Base-by-base conservation (phyloP, 2,888 invertebrate genomes). In the Allolobophora icterica region DNA sequence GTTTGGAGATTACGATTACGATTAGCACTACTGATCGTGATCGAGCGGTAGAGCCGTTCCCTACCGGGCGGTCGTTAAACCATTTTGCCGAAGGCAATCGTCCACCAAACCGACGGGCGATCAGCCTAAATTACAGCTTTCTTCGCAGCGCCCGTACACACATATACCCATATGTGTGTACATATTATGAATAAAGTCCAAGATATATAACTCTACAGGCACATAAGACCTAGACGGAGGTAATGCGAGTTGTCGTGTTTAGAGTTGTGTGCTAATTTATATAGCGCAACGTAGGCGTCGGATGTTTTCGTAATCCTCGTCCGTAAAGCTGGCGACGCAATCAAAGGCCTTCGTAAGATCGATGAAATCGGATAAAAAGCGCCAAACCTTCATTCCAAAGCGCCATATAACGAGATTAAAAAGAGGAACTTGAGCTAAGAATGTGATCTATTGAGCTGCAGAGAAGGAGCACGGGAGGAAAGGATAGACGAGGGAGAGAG, bases 341-440 rank as follows among this genome's bases (percentile, higher is more conserved):
- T 71, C 30, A 30, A n/a, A 71, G n/a, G 71, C 71, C 30, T 71
- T 71, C 71, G 71, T 71, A 71, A 71, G 71, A 71, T 71, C 71
- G 71, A 71, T 71, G 71, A 71, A 71, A 71, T 71, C 30, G 71
- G 71, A 71, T 71, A 13, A 71, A n/a, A 13, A n/a, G 30, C 71
- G n/a, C 1, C 30, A 71, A 8, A n/a, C 71, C 71, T 5, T 71
- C 71, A 30, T n/a, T 71, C 71, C 30, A 13, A 30, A n/a, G 71
- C 71, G 71, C n/a, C 30, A n/a, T 71, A 71, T 71, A 71, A 71
- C 71, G n/a, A 71, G 71, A 71, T 71, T 71, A 71, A n/a, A 71
- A 0, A 71, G 71, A 71, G 71, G 71, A 71, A 71, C n/a, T n/a
- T 71, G 71, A 71, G 71, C 71, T 71, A 71, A 71, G 71, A 71